phyloP scores from a whole-genome alignment of 2,113 vertebrate genomes.

The Thymallus thymallus region DNA sequence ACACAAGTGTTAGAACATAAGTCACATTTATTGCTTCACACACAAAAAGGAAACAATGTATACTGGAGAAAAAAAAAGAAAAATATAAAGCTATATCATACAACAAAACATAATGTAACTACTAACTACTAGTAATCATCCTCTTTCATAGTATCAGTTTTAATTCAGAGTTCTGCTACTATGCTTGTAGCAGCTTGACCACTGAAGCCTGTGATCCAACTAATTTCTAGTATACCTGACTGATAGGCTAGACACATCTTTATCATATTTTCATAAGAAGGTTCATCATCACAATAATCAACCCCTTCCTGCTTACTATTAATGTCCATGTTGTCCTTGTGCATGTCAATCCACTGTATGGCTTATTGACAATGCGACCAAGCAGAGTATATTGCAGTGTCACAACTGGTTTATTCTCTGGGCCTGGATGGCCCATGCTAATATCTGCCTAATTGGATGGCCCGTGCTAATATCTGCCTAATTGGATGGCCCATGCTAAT shows the following conservation, averaged over 20 bases:
- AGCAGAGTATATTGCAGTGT: constrained; percentile 4
- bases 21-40: no score
- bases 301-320: not conserved
- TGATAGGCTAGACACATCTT: not conserved
- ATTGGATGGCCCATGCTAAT: constrained; percentile 1
- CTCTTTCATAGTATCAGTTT: no score
- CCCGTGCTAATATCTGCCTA: not conserved
- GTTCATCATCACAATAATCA: not conserved
- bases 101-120: no score
- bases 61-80: no score
- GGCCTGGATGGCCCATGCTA: not conserved
- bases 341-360: not conserved
- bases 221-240: no score
- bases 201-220: no score
- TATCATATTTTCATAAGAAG: not conserved
- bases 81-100: no score
- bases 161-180: no score
- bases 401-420: not conserved
- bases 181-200: no score
- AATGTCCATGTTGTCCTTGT: not conserved
- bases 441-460: constrained; percentile 11
- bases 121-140: no score
- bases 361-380: constrained; percentile 12
- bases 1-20: no score
- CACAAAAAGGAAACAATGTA: no score